These are phyloP conservation scores for Eupleurogrammus muticus DNA, from an alignment of 2,797 vertebrate genomes.

Conservation along the genomic window DNA sequence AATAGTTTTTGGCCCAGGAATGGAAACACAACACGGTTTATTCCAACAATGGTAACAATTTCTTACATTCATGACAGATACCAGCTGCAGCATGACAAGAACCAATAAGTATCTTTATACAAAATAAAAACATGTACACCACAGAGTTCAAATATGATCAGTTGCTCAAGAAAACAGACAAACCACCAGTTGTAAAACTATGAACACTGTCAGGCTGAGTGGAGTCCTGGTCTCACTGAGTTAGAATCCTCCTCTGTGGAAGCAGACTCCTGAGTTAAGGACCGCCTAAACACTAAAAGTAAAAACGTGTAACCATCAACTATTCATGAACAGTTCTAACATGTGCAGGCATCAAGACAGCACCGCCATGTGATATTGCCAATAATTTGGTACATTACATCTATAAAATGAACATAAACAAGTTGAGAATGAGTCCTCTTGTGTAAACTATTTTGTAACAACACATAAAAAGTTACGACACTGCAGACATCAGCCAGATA, in stretches of 20 bases:
- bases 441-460: background rate
- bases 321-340: background rate
- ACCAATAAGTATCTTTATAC: background rate
- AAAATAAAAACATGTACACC: background rate
- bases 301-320: no score
- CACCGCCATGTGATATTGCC: no score
- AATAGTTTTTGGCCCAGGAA: no score
- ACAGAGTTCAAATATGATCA: background rate
- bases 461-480: background rate
- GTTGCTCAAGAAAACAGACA: background rate
- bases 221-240: background rate
- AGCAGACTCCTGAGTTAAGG: constrained; percentile 11
- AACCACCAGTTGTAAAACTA: background rate
- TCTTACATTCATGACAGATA: background rate
- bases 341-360: no score
- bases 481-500: background rate
- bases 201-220: constrained; percentile 5
- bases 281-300: background rate
- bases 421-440: background rate
- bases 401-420: background rate
- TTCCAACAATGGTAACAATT: background rate
- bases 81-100: background rate
- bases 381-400: background rate
- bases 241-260: background rate
- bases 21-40: constrained; percentile 2